Conservation (phyloP, 2,797 vertebrate species). For the Macroramphosus scolopax region DNA sequence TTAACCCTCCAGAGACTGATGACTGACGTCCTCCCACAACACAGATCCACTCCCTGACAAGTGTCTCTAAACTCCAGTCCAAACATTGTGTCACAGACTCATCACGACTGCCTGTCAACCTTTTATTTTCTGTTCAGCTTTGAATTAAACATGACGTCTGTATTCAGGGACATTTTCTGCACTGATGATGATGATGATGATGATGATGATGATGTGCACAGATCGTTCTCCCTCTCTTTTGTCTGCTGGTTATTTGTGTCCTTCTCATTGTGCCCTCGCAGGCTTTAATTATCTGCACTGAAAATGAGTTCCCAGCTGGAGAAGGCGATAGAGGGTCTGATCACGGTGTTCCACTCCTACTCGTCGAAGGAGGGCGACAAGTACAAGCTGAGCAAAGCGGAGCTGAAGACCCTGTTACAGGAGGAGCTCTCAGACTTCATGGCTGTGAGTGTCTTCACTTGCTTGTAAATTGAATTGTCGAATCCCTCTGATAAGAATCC, state of each 20-base stretch:
- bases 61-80: no score
- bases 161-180: no score
- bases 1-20: no score
- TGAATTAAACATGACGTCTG: no score
- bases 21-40: background rate
- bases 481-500: no score
- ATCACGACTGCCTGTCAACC: no score
- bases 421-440: conserved; percentile 81
- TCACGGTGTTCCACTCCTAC: conserved; percentile 86
- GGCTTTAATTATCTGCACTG: background rate
- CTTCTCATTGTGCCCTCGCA: background rate
- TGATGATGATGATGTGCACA: no score
- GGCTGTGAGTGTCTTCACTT: conserved; percentile 70
- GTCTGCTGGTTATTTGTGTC: background rate
- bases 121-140: no score
- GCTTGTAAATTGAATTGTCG: no score
- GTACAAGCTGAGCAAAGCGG: conserved; percentile 87
- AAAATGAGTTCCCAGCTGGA: conserved; percentile 82
- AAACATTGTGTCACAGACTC: no score
- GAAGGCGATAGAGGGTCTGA: conserved; percentile 82
- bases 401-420: conserved; percentile 86
- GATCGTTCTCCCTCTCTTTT: background rate
- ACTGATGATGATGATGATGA: no score
- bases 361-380: conserved; percentile 91
- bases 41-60: background rate